Evolutionary conservation across 2,113 vertebrate species (phyloP).

Genomic region (Narcine bancroftii): DNA sequence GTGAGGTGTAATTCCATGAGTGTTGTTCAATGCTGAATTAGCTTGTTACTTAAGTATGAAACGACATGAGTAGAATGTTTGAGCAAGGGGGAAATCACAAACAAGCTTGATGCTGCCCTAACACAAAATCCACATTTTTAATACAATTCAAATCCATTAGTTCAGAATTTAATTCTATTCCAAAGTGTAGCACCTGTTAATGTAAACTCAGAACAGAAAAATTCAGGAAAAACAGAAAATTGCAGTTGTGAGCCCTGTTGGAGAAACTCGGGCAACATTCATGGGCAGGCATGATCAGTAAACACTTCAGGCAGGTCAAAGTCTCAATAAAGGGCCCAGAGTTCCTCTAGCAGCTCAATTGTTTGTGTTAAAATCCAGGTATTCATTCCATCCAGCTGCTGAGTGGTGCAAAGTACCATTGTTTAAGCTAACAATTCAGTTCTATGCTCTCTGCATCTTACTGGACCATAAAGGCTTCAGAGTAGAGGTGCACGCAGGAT

Average conservation of each 20-base stretch:
- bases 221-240: too few relatives aligned
- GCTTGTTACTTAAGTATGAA: neutral
- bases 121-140: too few relatives aligned
- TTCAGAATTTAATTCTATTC: neutral
- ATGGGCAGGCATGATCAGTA: too few relatives aligned
- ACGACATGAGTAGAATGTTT: neutral
- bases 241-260: too few relatives aligned
- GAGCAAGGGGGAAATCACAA: neutral
- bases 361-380: neutral
- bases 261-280: too few relatives aligned
- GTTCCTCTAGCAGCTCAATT: too few relatives aligned
- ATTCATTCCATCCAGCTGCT: neutral
- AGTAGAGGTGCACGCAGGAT: neutral
- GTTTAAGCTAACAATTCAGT: neutral
- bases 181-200: neutral
- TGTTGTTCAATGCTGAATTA: neutral
- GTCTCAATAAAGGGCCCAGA: too few relatives aligned
- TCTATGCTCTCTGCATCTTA: neutral
- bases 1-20: neutral
- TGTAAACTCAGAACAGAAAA: neutral
- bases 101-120: neutral
- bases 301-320: too few relatives aligned
- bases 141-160: neutral
- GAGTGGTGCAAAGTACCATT: neutral
- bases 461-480: neutral